Evolutionary conservation across 1,140 invertebrate genomes (phyloP).

Genomic region (Habropoda laboriosa): DNA sequence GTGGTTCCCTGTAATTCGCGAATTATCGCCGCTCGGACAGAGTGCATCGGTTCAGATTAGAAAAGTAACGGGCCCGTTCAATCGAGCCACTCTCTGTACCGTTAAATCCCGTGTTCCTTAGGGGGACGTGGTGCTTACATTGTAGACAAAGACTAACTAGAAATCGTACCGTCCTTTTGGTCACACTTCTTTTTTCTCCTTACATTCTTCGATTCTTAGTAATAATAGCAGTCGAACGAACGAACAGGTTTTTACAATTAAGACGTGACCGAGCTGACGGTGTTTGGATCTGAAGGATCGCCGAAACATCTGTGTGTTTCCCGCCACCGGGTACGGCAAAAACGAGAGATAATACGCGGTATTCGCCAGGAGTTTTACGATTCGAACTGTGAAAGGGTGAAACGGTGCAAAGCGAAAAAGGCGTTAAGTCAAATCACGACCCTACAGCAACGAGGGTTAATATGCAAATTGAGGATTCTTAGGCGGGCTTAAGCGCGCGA

Average conservation of each 20-base stretch:
- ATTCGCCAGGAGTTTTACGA: slow-evolving; percentile 54
- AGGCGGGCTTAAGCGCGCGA: not conserved
- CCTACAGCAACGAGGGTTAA: slow-evolving; percentile 70
- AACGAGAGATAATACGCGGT: slow-evolving; percentile 36
- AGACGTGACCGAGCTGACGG: slow-evolving; percentile 20
- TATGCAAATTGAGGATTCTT: slow-evolving; percentile 72
- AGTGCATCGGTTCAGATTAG: slow-evolving; percentile 62
- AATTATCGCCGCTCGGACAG: slow-evolving; percentile 51
- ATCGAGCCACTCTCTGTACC: slow-evolving; percentile 44
- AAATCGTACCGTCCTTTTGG: not conserved
- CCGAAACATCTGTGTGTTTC: slow-evolving; percentile 33
- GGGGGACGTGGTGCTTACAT: slow-evolving; percentile 23
- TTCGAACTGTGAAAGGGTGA: slow-evolving; percentile 42
- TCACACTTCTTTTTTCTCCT: not conserved
- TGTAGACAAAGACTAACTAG: slow-evolving; percentile 46
- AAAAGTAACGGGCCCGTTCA: slow-evolving; percentile 56
- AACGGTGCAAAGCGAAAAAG: slow-evolving; percentile 73
- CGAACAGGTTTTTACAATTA: not conserved
- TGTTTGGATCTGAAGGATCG: slow-evolving; percentile 6
- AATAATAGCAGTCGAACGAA: too few relatives aligned
- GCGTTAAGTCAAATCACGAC: slow-evolving; percentile 78
- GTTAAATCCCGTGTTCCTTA: slow-evolving; percentile 59
- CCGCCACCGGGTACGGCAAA: not conserved
- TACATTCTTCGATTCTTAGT: not conserved
- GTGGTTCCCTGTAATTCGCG: slow-evolving; percentile 57